Evolutionary conservation across 2,113 vertebrate species (phyloP), one percentile per base, ranked within the genome.

Genomic region (Orientallactaga bullata): DNA sequence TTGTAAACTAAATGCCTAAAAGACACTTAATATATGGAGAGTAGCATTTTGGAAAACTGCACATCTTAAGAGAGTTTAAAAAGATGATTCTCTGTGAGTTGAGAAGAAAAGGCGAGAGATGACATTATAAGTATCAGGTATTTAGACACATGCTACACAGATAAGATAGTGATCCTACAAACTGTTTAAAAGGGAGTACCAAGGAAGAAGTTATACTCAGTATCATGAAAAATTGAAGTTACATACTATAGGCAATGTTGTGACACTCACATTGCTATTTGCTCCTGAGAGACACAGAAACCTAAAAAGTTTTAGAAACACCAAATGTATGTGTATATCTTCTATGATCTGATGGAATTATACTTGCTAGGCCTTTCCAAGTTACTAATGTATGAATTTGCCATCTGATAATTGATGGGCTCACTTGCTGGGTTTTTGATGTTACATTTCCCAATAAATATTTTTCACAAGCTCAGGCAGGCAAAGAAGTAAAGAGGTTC

Each of bases 1-100:
- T 88, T 97, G 63, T 74, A 84, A 39, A 61, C 91, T 73, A 66
- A 88, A 91, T 65, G 60, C 88, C 92, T 83, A 37, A 71, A 68
- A 65, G 58, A 85, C 82, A 89, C 11, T 66, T 39, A 72, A 16
- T 76, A 28, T 80, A 84, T 95, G 97, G 77, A 81, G 23, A 58
- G 77, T 51, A 96, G 20, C 89, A 55, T 91, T 83, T 95, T 84
- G 3, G 21, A 32, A 91, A 91, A 92, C 15, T 51, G 20, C 68
- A 20, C 3, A 94, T 80, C 39, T 16, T 9, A 92, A 79, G 7
- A 71, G 89, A 85, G 23, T 82, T 85, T 72, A 63, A 81, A 89
- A 32, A 47, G 18, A 15, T 1, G 21, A 95, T 66, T 30, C 68
- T 15, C 5, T 61, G 63, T 47, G 55, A 35, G 68, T 63, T 71